phyloP scores from a whole-genome alignment of 2,113 vertebrate species.

The Sisor rabdophorus region DNA sequence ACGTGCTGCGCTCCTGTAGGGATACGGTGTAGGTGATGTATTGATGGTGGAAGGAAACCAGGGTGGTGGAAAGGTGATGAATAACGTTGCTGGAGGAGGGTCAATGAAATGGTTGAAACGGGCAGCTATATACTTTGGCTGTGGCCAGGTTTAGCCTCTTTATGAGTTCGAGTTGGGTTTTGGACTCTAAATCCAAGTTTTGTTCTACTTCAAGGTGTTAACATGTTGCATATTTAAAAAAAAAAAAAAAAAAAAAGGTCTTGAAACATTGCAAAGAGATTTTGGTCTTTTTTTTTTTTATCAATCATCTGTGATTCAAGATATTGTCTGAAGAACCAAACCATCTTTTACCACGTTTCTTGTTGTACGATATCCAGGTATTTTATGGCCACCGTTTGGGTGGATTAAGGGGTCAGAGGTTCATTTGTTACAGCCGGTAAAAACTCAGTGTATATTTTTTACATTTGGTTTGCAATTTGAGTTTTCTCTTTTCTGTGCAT shows the following conservation, averaged over 20 bases:
- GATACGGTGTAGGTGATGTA: constrained; percentile 36
- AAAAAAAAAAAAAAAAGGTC: too few species aligned
- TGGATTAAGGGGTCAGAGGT: constrained; percentile 33
- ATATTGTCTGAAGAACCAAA: neutral
- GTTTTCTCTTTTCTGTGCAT: constrained; percentile 54
- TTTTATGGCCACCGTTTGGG: constrained; percentile 42
- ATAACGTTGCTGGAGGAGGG: constrained; percentile 58
- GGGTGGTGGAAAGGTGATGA: constrained; percentile 60
- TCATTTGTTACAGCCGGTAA: constrained; percentile 39
- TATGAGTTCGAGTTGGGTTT: neutral
- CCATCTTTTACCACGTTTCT: neutral
- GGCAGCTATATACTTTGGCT: constrained; percentile 10
- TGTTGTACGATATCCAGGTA: constrained; percentile 44
- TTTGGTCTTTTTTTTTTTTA: too few species aligned
- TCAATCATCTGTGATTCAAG: too few species aligned
- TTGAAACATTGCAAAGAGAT: too few species aligned
- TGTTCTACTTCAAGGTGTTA: too few species aligned
- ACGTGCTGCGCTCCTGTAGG: neutral
- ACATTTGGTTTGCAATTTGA: constrained; percentile 62
- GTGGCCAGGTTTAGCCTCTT: constrained; percentile 4
- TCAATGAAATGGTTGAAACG: neutral
- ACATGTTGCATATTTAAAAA: too few species aligned
- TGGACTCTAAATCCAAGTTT: neutral
- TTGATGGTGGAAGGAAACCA: constrained; percentile 40
- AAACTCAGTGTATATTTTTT: constrained; percentile 57